phyloP scores from a whole-genome alignment of 2,888 invertebrate species.

The Rugalucina vietnamica region DNA sequence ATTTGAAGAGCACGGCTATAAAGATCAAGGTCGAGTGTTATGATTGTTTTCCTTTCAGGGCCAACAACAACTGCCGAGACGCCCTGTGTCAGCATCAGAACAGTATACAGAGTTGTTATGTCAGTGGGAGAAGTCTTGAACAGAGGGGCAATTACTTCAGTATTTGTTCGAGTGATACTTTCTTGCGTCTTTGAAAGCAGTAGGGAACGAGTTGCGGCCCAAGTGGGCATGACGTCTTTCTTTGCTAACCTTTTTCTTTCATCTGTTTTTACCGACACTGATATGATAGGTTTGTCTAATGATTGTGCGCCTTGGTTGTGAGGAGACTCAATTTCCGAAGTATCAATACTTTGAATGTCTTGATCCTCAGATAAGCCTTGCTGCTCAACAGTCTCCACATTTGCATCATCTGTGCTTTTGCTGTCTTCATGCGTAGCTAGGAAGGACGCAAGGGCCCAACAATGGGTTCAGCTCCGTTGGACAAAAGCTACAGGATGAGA shows the following conservation, averaged over 20 bases:
- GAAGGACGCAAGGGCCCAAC: not conserved
- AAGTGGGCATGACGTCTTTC: conserved; percentile 25
- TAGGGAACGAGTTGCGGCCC: conserved; percentile 29
- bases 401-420: not conserved
- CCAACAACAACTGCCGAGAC: conserved; percentile 36
- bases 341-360: not conserved
- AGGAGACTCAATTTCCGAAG: not conserved
- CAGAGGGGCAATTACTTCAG: conserved; percentile 34
- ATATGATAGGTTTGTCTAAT: no score
- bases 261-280: not conserved
- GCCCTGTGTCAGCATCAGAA: conserved; percentile 25
- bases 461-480: not conserved
- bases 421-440: not conserved
- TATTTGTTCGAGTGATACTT: conserved; percentile 9
- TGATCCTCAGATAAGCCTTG: not conserved
- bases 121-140: conserved; percentile 31
- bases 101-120: conserved; percentile 33
- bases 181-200: not conserved
- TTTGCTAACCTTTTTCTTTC: not conserved
- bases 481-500: no score
- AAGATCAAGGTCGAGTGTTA: conserved; percentile 34
- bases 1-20: conserved; percentile 29
- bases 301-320: no score
- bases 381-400: not conserved
- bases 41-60: conserved; percentile 30